phyloP scores from a whole-genome alignment of 2,888 invertebrate genomes.

The Dryococelus australis region DNA sequence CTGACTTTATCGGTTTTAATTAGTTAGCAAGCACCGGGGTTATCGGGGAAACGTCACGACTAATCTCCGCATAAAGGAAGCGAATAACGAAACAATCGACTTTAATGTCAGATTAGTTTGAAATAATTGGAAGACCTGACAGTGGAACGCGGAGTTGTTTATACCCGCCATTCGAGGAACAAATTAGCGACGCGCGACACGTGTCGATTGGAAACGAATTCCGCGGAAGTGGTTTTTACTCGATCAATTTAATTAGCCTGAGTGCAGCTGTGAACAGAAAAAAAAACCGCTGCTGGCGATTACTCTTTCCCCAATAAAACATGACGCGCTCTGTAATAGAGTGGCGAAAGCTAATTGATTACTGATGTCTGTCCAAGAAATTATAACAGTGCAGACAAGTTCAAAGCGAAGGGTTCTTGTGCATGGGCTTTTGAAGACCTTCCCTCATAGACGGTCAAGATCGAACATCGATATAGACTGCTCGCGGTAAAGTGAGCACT shows the following conservation, averaged over 20 bases:
- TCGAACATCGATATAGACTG: too few species aligned
- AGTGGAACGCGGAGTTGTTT: neutral
- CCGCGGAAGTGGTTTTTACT: neutral
- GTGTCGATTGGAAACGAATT: neutral
- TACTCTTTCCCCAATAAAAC: neutral
- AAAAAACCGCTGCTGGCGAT: neutral
- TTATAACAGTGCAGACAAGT: neutral
- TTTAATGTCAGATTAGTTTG: neutral
- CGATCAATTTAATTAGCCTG: neutral
- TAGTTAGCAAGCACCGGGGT: neutral
- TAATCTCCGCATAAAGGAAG: neutral
- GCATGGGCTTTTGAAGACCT: too few species aligned
- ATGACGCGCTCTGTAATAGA: neutral
- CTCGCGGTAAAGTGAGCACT: too few species aligned
- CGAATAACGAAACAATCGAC: neutral
- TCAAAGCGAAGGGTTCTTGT: too few species aligned
- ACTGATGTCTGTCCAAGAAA: neutral
- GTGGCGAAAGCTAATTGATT: neutral
- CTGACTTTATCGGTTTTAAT: conserved; percentile 8
- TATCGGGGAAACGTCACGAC: neutral
- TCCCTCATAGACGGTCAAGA: too few species aligned
- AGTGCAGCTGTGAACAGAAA: neutral
- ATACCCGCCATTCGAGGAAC: neutral
- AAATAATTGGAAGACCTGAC: neutral
- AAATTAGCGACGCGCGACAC: neutral